Conservation (phyloP, 2,888 invertebrate species). For the Drosophila pseudotalamancana region DNA sequence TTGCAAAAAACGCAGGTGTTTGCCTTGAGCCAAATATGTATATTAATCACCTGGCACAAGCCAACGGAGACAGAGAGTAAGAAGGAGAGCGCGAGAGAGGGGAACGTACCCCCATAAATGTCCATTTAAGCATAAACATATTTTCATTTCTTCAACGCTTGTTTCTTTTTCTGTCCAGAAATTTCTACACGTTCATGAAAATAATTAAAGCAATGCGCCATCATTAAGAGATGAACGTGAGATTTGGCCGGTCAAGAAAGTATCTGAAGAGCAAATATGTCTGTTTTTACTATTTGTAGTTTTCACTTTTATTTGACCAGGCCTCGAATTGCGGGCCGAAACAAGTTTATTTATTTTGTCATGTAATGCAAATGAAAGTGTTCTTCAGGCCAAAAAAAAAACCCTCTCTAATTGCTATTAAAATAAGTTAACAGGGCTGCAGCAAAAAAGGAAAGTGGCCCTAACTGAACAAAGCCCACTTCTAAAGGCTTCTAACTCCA, state of each 20-base stretch:
- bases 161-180: constrained; percentile 13
- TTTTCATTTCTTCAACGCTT: constrained; percentile 12
- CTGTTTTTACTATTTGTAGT: constrained; percentile 27
- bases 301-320: constrained; percentile 72
- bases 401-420: constrained; percentile 22
- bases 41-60: constrained; percentile 34
- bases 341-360: constrained; percentile 57
- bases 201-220: constrained; percentile 67
- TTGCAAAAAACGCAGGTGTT: constrained; percentile 82
- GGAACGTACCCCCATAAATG: constrained; percentile 22
- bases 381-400: constrained; percentile 38
- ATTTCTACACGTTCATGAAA: constrained; percentile 59
- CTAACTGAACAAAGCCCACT: neutral
- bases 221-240: constrained; percentile 78
- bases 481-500: constrained; percentile 21
- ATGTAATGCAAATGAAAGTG: constrained; percentile 72
- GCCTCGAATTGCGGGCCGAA: constrained; percentile 22
- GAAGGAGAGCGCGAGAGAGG: neutral
- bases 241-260: constrained; percentile 58
- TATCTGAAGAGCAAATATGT: constrained; percentile 23
- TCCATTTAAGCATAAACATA: constrained; percentile 1
- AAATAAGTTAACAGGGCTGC: constrained; percentile 31
- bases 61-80: neutral
- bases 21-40: constrained; percentile 46
- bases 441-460: constrained; percentile 50